These are phyloP conservation scores for Stictonetta naevosa DNA, from an alignment of 2,113 vertebrate genomes.

Conservation along the genomic window DNA sequence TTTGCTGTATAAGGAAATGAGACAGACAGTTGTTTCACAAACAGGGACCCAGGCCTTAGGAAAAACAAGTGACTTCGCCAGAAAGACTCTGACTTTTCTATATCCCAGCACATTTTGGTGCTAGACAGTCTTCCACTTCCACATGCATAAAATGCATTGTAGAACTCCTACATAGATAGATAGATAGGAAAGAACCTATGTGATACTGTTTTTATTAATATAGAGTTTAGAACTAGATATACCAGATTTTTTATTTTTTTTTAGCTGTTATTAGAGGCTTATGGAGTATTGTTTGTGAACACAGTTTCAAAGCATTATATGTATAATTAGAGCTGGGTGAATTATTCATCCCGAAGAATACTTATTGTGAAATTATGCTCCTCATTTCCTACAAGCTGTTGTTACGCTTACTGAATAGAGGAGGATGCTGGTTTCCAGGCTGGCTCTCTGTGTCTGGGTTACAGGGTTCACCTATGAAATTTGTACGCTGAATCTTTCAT, in stretches of 20 bases:
- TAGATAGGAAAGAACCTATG: not conserved
- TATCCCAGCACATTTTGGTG: not conserved
- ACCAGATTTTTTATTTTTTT: not conserved
- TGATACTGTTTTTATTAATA: not conserved
- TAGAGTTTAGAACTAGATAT: not conserved
- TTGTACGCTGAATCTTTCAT: not conserved
- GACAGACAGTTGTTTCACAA: not conserved
- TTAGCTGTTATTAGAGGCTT: not conserved
- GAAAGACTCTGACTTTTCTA: not conserved
- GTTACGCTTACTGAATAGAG: not conserved
- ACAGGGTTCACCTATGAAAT: not conserved
- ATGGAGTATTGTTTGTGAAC: not conserved
- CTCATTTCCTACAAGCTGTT: not conserved
- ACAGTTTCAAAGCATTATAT: accelerated
- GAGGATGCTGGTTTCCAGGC: not conserved
- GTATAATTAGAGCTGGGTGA: not conserved
- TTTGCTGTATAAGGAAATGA: not conserved
- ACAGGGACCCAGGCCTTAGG: not conserved
- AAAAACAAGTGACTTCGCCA: not conserved
- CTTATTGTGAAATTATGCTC: not conserved
- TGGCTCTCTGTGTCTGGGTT: not conserved
- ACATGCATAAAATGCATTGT: not conserved
- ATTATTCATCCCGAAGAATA: not conserved
- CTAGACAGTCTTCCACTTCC: not conserved
- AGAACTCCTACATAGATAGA: not conserved